Base-by-base conservation (phyloP, 2,888 invertebrate species). In the Iselma pallidipennis region DNA sequence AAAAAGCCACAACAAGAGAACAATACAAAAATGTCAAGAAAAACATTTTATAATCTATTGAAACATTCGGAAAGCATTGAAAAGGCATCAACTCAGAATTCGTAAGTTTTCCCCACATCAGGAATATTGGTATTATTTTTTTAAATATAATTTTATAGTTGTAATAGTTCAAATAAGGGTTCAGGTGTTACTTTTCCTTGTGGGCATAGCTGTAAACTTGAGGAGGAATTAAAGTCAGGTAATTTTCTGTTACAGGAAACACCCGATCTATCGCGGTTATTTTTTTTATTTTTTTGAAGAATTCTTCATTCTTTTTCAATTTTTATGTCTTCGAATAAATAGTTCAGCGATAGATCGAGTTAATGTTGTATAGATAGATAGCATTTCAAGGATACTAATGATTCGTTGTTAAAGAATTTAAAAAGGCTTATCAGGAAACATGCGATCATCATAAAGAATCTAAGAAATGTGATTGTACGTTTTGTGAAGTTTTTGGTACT, bases 401-500 rank as follows among this genome's bases (percentile, higher is more conserved):
- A 31, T 3, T 31, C 31, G n/a, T 37, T 62, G 19, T 72, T 65
- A 16, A 53, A 71, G 72, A 72, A 49, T 54, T 66, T 29, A 73
- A 75, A 62, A 72, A 70, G 58, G 65, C 67, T 49, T 71, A 67
- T 54, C 70, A 70, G 59, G 72, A 72, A 42, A 66, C 65, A 37
- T 73, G 73, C 57, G 73, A 73, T 49, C 71, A 84, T 58, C 74
- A 75, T 49, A 76, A 75, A 52, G 76, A 76, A 60, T 69, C 74
- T 33, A 79, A 78, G 59, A 78, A 76, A 66, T 80, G 81, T 66
- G 80, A 79, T 66, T 80, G 80, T 64, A 78, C 79, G 48, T 80
- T 78, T 67, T 80, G 81, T 61, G 80, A 79, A 74, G 77, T 80
- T 19, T 81, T 80, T 62, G 80, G 78, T 57, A 70, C 76, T 61